phyloP scores from a whole-genome alignment of 2,888 invertebrate species.

The Ommatoiulus sabulosus region DNA sequence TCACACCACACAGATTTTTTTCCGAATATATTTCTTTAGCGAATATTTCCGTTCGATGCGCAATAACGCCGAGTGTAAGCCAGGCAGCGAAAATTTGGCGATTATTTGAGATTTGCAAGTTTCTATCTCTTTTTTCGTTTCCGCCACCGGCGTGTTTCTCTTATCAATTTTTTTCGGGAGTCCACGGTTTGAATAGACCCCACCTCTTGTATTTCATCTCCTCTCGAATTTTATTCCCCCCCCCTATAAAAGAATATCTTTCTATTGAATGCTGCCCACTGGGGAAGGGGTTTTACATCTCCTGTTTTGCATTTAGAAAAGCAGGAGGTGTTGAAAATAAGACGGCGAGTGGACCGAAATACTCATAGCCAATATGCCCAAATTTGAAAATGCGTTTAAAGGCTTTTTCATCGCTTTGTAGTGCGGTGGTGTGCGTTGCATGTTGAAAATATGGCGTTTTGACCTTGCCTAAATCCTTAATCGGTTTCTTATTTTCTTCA shows the following conservation, averaged over 20 bases:
- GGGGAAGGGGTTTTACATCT: slow-evolving; percentile 17
- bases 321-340: background rate
- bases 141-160: slow-evolving; percentile 34
- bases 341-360: background rate
- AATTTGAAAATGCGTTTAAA: background rate
- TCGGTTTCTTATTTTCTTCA: background rate
- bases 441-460: background rate
- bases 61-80: slow-evolving; percentile 12
- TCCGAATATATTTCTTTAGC: background rate
- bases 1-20: slow-evolving; percentile 39
- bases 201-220: slow-evolving; percentile 29
- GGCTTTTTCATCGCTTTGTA: background rate
- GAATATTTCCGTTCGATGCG: slow-evolving; percentile 45
- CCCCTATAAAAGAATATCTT: background rate
- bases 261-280: slow-evolving; percentile 17
- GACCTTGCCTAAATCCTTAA: background rate
- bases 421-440: background rate
- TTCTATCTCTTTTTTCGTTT: slow-evolving; percentile 35
- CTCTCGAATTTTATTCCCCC: slow-evolving; percentile 36
- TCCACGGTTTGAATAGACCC: slow-evolving; percentile 5
- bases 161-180: slow-evolving; percentile 17
- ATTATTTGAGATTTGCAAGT: slow-evolving; percentile 42
- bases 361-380: background rate
- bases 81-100: slow-evolving; percentile 43
- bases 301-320: slow-evolving; percentile 37